phyloP scores from a whole-genome alignment of 2,113 vertebrate species.

The Oostethus manadensis region DNA sequence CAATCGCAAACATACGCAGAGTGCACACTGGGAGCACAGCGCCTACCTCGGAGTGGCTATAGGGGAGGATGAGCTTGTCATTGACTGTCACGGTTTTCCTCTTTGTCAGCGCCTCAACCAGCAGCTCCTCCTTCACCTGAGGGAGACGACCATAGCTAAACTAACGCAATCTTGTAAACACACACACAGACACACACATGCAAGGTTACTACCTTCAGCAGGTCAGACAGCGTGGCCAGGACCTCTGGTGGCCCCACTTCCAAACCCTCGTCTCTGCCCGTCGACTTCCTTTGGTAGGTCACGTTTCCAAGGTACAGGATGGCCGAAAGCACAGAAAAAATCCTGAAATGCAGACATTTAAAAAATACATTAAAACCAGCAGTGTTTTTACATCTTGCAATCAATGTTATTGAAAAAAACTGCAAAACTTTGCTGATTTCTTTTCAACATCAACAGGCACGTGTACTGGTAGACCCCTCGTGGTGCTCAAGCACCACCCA shows the following conservation, averaged over 20 bases:
- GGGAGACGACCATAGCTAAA: not conserved
- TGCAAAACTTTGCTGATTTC: too few relatives aligned
- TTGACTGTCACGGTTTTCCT: constrained; percentile 96
- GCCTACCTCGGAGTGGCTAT: constrained; percentile 90
- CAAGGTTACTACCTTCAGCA: constrained; percentile 82
- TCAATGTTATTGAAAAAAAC: too few relatives aligned
- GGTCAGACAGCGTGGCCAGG: constrained; percentile 86
- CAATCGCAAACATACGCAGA: not conserved
- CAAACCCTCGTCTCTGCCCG: constrained; percentile 89
- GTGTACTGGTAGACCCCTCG: too few relatives aligned
- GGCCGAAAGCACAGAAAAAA: constrained; percentile 92
- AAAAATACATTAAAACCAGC: constrained; percentile 1
- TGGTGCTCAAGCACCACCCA: too few relatives aligned
- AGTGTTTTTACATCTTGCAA: too few relatives aligned
- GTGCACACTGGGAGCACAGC: not conserved
- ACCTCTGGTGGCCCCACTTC: constrained; percentile 92
- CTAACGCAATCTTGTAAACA: not conserved
- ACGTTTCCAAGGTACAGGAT: constrained; percentile 96
- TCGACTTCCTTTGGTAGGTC: constrained; percentile 85
- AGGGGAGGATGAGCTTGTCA: constrained; percentile 94
- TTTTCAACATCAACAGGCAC: too few relatives aligned
- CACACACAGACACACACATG: not conserved
- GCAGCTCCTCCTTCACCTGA: constrained; percentile 90
- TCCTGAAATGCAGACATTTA: constrained; percentile 68
- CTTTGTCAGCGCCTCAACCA: constrained; percentile 94